Evolutionary conservation across 2,888 invertebrate species (phyloP).

Genomic region (Zeuzera pyrina): DNA sequence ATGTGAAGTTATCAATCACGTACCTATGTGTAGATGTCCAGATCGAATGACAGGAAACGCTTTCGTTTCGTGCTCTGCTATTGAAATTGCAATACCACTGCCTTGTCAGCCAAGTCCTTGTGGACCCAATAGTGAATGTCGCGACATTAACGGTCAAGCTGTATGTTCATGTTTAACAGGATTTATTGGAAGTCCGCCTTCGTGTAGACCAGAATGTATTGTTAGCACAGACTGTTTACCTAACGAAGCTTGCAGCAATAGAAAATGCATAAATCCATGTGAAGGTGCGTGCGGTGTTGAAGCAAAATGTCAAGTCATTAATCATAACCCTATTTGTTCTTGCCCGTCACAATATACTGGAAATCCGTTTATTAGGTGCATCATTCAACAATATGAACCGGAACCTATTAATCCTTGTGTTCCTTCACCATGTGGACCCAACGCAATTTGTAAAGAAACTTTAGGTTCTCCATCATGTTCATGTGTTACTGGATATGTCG

Average conservation of each 20-base stretch:
- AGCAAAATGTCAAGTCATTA: conserved; percentile 83
- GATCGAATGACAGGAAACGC: conserved; percentile 79
- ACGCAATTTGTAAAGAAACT: conserved; percentile 79
- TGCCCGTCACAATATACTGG: conserved; percentile 79
- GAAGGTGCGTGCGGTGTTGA: conserved; percentile 84
- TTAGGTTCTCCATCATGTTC: conserved; percentile 82
- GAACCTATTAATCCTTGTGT: conserved; percentile 77
- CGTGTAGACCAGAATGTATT: conserved; percentile 84
- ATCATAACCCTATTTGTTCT: conserved; percentile 86
- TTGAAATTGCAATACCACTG: conserved; percentile 42
- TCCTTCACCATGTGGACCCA: conserved; percentile 87
- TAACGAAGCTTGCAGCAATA: conserved; percentile 82
- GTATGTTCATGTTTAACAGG: conserved; percentile 81
- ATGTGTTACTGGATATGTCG: conserved; percentile 77
- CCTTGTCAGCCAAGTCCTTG: conserved; percentile 77
- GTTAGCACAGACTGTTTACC: conserved; percentile 83
- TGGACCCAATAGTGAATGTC: conserved; percentile 85
- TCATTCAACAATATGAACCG: conserved; percentile 56
- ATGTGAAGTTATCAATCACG: conserved; percentile 81
- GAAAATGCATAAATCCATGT: conserved; percentile 88
- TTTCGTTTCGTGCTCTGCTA: conserved; percentile 72
- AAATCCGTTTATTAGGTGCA: conserved; percentile 83
- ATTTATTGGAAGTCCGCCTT: conserved; percentile 83
- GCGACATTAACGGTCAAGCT: conserved; percentile 80
- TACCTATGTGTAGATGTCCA: conserved; percentile 81